Evolutionary conservation across 1,140 invertebrate species (phyloP).

Genomic region (Cotesia chilonis): DNA sequence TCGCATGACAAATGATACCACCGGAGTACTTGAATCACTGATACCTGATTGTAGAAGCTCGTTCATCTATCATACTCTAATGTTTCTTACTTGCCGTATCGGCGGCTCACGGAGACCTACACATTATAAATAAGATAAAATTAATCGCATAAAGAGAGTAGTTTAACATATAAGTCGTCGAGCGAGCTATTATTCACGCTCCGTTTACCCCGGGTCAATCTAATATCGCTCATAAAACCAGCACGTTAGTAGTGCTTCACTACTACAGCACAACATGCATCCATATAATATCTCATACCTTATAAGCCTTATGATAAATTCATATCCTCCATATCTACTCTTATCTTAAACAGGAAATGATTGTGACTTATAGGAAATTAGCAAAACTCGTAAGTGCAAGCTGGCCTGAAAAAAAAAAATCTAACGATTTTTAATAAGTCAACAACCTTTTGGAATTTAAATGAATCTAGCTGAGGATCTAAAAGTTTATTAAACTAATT

Average conservation of each 20-base stretch:
- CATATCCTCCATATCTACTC: not conserved
- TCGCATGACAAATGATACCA: too few species aligned
- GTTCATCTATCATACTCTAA: not conserved
- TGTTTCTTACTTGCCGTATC: too few species aligned
- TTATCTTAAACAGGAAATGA: constrained; percentile 22
- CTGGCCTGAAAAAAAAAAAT: too few species aligned
- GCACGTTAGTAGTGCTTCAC: not conserved
- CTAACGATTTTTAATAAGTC: too few species aligned
- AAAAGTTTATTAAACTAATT: too few species aligned
- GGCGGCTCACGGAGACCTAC: too few species aligned
- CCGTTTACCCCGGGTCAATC: constrained; percentile 49
- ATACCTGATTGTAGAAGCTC: constrained; percentile 8
- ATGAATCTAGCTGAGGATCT: not conserved
- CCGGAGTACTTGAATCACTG: not conserved
- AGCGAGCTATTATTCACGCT: constrained; percentile 50
- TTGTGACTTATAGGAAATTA: not conserved
- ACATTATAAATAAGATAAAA: too few species aligned
- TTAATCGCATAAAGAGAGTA: constrained; percentile 38
- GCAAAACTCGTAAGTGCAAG: too few species aligned
- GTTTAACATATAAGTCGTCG: constrained; percentile 29
- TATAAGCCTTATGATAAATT: not conserved
- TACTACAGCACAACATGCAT: too few species aligned
- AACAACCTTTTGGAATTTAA: not conserved
- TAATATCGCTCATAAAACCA: constrained; percentile 28
- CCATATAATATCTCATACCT: too few species aligned